A percentile compares a stretch with the other conserved stretches of the same genome.
Conservation (phyloP, 2,888 invertebrate genomes). For the Caenorhabditis plicata region DNA sequence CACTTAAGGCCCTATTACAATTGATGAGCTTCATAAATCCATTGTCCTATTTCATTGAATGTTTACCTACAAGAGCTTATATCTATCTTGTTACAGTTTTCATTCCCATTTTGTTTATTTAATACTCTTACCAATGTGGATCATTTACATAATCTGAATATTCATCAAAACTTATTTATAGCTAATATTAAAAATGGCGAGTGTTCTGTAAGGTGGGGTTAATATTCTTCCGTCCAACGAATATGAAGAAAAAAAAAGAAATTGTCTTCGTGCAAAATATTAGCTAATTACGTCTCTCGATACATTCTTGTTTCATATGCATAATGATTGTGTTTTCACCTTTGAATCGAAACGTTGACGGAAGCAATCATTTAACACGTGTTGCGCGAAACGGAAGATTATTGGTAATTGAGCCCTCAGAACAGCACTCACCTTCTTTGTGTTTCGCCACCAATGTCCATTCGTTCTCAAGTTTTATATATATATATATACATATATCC, state of each 20-base stretch:
- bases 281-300: conserved; percentile 24
- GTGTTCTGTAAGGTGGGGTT: too few relatives aligned
- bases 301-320: conserved; percentile 7
- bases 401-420: background rate
- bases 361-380: conserved; percentile 2
- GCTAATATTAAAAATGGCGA: too few relatives aligned
- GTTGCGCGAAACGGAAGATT: background rate
- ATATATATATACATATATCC: too few relatives aligned
- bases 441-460: background rate
- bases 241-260: conserved; percentile 10
- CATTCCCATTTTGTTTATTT: too few relatives aligned
- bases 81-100: too few relatives aligned
- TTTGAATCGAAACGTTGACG: conserved; percentile 13
- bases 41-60: too few relatives aligned
- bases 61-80: too few relatives aligned
- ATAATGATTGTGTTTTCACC: background rate
- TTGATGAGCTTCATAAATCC: too few relatives aligned
- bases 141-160: too few relatives aligned
- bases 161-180: too few relatives aligned
- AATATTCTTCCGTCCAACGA: conserved; percentile 1
- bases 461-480: background rate
- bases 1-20: too few relatives aligned
- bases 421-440: background rate
- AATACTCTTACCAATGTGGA: too few relatives aligned
- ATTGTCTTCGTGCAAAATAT: conserved; percentile 16